Evolutionary conservation across 2,888 invertebrate species (phyloP).

Genomic region (Theristus sp.): DNA sequence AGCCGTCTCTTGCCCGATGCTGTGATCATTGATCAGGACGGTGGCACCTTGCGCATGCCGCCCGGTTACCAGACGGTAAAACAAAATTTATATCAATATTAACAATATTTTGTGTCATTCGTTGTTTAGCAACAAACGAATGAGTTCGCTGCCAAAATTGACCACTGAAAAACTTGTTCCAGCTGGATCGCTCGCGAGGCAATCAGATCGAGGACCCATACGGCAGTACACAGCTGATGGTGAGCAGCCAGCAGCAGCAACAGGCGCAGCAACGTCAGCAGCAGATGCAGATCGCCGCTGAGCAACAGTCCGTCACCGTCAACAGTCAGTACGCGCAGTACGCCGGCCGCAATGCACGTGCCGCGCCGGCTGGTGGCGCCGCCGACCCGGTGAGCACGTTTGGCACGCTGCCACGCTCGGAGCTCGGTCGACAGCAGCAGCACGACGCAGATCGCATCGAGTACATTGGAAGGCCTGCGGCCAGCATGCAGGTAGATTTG

Average conservation of each 20-base stretch:
- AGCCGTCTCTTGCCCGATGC: neutral
- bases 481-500: too few relatives aligned
- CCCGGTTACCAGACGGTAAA: neutral
- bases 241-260: neutral
- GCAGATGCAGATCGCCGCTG: neutral
- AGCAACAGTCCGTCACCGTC: too few relatives aligned
- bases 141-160: too few relatives aligned
- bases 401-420: neutral
- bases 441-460: too few relatives aligned
- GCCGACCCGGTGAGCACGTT: neutral
- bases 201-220: neutral
- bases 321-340: too few relatives aligned
- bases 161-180: neutral
- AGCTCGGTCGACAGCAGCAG: neutral
- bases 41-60: neutral
- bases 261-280: neutral
- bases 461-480: too few relatives aligned
- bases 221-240: neutral
- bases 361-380: neutral
- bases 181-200: neutral
- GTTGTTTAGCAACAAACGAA: neutral
- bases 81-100: neutral
- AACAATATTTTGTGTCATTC: neutral
- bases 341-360: too few relatives aligned
- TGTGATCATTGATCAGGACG: neutral